Conservation (phyloP, 2,113 vertebrate species). For the Laticauda colubrina region DNA sequence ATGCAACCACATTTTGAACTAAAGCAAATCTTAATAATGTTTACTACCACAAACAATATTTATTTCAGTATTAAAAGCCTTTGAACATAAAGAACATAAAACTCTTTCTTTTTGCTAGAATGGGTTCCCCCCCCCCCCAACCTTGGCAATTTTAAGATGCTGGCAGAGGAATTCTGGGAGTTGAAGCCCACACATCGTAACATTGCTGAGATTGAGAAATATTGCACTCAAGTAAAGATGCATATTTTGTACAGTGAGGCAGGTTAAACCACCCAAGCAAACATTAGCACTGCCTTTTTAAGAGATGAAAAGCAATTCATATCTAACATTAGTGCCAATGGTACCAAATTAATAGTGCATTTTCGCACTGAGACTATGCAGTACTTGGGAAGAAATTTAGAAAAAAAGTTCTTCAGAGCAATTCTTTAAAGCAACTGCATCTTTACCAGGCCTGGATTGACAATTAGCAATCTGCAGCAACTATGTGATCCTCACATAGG, state of each 20-base stretch:
- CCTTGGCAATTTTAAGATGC: background rate
- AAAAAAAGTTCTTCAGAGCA: background rate
- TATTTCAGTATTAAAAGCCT: background rate
- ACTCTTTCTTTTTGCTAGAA: background rate
- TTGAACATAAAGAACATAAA: background rate
- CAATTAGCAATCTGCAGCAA: background rate
- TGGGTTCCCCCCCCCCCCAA: background rate
- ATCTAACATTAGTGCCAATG: no score
- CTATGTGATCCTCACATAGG: background rate
- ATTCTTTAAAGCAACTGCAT: background rate
- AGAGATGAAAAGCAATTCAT: background rate
- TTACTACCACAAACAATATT: background rate
- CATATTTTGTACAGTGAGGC: background rate
- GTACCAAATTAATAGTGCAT: background rate
- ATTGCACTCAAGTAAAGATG: background rate
- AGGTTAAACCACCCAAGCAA: background rate
- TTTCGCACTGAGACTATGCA: background rate
- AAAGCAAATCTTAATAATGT: background rate
- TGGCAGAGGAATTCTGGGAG: background rate
- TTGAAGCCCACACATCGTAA: background rate
- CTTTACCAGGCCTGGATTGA: background rate
- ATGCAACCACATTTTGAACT: background rate
- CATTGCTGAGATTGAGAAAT: background rate
- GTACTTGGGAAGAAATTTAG: background rate
- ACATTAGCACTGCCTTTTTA: background rate